Base-by-base conservation (phyloP, 2,797 vertebrate genomes). In the Monodelphis domestica region DNA sequence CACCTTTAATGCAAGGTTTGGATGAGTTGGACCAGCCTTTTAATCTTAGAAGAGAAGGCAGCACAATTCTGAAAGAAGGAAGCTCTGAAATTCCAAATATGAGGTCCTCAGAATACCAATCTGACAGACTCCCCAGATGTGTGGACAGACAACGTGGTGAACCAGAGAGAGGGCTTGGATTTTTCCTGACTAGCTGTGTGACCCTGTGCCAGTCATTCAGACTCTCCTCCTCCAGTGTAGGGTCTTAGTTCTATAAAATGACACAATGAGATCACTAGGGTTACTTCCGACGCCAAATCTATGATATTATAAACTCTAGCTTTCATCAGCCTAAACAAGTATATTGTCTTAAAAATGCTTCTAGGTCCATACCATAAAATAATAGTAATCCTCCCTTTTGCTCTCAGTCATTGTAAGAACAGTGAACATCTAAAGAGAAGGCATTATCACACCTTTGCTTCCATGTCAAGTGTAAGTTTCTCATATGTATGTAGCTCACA, bases 31-130 rank as follows among this genome's bases (percentile, higher is more conserved):
- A 92, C 94, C 87, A 95, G 90, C 17, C 50, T 91, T 94, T 96
- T 93, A 87, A 89, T 91, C 87, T 96, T 94, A 90, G 91, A 95
- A 94, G 56, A 94, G 91, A 94, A 92, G 50, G 90, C n/a, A 92
- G 90, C 12, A 38, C 12, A 89, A 26, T 93, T 93, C 90, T 89
- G 21, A 63, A 95, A 93, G 92, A 59, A 26, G 91, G 95, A 89
- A 88, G 28, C 59, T 94, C 88, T 93, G 56, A 95, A 95, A 91
- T 45, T 88, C 90, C 88, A 91, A 90, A 78, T 51, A 7, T 57
- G 91, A 94, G 54, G 45, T 95, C 57, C 55, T 53, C 90, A 89
- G 89, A 94, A 94, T 21, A 55, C 51, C 93, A 89, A 2, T 51
- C 91, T 92, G 87, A 92, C 54, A 91, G 87, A 57, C 45, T 63